These are phyloP conservation scores for Campaea margaritaria DNA, from an alignment of 2,888 invertebrate species.

Conservation along the genomic window DNA sequence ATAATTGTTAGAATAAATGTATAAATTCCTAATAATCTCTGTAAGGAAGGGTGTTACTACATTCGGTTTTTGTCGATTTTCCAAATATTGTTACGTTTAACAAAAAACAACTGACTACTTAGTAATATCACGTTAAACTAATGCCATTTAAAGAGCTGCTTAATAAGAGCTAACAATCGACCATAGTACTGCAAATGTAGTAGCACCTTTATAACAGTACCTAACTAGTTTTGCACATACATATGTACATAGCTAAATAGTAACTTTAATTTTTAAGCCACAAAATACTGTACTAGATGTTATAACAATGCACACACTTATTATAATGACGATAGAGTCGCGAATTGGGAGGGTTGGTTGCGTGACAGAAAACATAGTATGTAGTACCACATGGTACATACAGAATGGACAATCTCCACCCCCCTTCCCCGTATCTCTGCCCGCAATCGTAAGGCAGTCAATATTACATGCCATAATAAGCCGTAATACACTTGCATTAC, in stretches of 20 bases:
- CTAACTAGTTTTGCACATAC: background rate
- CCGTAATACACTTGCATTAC: too few relatives aligned
- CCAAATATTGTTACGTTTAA: too few relatives aligned
- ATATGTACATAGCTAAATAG: background rate
- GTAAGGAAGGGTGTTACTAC: conserved; percentile 1
- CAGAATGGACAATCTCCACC: too few relatives aligned
- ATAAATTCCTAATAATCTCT: background rate
- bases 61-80: background rate
- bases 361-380: too few relatives aligned
- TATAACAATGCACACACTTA: background rate
- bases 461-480: too few relatives aligned
- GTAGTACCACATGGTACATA: too few relatives aligned
- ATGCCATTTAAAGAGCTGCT: too few relatives aligned
- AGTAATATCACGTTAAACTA: too few relatives aligned
- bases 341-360: background rate
- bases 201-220: background rate
- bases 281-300: background rate
- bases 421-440: too few relatives aligned
- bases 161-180: too few relatives aligned
- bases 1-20: background rate
- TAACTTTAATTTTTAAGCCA: background rate
- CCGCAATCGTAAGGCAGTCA: too few relatives aligned
- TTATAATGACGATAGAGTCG: background rate
- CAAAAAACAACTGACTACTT: too few relatives aligned
- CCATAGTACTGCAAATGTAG: background rate